Base-by-base conservation (phyloP, 1,140 invertebrate species). In the Aphelinus certus region DNA sequence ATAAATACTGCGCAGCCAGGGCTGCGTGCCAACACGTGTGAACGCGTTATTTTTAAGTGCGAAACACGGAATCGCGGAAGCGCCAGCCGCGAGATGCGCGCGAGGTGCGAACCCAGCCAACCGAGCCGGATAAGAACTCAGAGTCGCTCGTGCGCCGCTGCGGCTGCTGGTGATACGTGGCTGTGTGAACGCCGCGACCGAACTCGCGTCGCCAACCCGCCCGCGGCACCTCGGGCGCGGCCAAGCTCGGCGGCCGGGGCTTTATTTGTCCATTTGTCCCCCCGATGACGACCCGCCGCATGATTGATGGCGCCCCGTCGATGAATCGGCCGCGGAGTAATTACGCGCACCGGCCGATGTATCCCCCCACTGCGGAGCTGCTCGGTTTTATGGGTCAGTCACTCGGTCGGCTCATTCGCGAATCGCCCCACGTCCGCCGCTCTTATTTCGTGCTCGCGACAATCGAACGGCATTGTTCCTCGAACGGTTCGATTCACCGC, bases 131-230 rank as follows among this genome's bases (percentile, higher is more conserved):
- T 68, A 67, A 75, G 48, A 68, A 67, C 48, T 3, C 42, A 56
- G 48, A 73, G 64, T 78, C 80, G 78, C 77, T 79, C 26, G 26
- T 26, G 26, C 26, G 26, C 26, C 26, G 26, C 26, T 26, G 26
- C 26, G 26, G 26, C 26, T 26, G 26, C 26, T 26, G 26, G 26
- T 26, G 26, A 26, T 26, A 26, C 26, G 26, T 0, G 26, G 26
- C 26, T 82, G 84, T 86, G 85, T 87, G 85, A 86, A 86, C 84
- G 86, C 67, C 79, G 81, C 84, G 83, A 84, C 83, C 83, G 49
- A 43, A 46, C 48, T 4, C 43, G 43, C 26, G 26, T 26, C 26
- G 26, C 26, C 26, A 26, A 26, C 61, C 45, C 45, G 60, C 65
- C 1, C 42, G 26, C 3, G 7, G 3, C 58, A 2, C 49, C 4